Base-by-base conservation (phyloP, 2,113 vertebrate species). In the Dendropsophus ebraccatus region DNA sequence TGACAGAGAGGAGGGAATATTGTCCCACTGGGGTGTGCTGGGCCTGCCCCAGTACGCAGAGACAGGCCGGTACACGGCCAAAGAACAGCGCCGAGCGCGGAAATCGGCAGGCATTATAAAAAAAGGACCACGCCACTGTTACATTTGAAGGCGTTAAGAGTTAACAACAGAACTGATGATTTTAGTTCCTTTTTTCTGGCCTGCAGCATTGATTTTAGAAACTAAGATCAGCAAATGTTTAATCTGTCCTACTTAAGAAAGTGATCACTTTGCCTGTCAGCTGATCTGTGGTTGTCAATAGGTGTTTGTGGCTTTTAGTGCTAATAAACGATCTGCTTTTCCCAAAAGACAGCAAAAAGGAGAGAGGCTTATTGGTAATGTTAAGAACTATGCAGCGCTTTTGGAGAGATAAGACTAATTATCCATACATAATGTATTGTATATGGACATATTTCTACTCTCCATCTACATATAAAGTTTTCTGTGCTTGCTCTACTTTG, bases 171-270 rank as follows among this genome's bases (percentile, higher is more conserved):
- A 17, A 10, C 32, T 21, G 37, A 72, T 37, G 32, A 47, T 47
- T 47, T 35, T 49, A 8, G 1, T 12, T 47, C 10, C 30, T 49
- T 47, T 47, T 54, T 16, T 19, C 45, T 54, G 11, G 9, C 1
- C 7, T 50, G 49, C 74, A 52, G 17, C 13, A 77, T 77, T 54
- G 74, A 77, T 77, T 77, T 77, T 77, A 9, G 12, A 8, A 30
- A 49, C 49, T 54, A 21, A 77, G 47, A 52, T 77, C 28, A 52
- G 49, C 45, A 77, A 77, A 77, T 25, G 45, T 77, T 77, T 77
- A 77, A 50, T 77, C 74, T 54, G 74, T 54, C 49, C 74, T 77
- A 77, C 74, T 77, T 30, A 77, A 54, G 41, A 74, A 47, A 74
- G 37, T 74, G 72, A 74, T 74, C 41, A 25, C n/a, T 74, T 70